phyloP scores from a whole-genome alignment of 2,797 vertebrate genomes.

The Malacoctenus gilli region DNA sequence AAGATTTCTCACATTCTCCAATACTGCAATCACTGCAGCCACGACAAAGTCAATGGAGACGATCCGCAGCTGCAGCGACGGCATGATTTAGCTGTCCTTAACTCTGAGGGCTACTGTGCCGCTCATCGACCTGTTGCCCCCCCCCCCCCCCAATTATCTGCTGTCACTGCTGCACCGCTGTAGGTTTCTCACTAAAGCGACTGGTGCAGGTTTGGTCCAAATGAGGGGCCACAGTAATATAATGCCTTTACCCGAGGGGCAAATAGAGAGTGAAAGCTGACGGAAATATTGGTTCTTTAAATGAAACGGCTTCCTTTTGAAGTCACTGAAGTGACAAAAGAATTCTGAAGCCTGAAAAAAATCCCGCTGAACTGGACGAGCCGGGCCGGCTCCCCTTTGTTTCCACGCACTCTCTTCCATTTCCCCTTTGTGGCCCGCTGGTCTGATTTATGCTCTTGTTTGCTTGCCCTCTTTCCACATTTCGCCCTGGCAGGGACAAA shows the following conservation, averaged over 20 bases:
- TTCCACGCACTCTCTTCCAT: conserved; percentile 23
- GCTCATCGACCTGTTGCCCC: background rate
- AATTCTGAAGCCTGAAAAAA: background rate
- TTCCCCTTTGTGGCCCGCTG: conserved; percentile 41
- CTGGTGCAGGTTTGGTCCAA: too few relatives aligned
- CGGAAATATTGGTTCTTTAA: too few relatives aligned
- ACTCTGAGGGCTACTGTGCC: background rate
- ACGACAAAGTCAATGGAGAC: conserved; percentile 31
- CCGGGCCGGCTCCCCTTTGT: conserved; percentile 15
- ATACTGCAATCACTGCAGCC: conserved; percentile 31
- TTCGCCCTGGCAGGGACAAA: conserved; percentile 34
- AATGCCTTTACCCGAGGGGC: too few relatives aligned
- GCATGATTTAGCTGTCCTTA: conserved; percentile 5
- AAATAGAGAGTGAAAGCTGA: too few relatives aligned
- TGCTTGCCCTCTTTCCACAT: conserved; percentile 49
- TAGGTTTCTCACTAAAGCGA: too few relatives aligned
- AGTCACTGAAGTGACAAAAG: background rate
- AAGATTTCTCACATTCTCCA: conserved; percentile 27
- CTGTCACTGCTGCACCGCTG: background rate
- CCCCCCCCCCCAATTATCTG: background rate
- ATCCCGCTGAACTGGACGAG: conserved; percentile 15
- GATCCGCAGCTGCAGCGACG: background rate
- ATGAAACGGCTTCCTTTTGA: too few relatives aligned
- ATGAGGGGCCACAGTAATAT: too few relatives aligned
- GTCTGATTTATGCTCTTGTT: conserved; percentile 61